Base-by-base conservation (phyloP, 2,888 invertebrate genomes). In the Thymelicus sylvestris region DNA sequence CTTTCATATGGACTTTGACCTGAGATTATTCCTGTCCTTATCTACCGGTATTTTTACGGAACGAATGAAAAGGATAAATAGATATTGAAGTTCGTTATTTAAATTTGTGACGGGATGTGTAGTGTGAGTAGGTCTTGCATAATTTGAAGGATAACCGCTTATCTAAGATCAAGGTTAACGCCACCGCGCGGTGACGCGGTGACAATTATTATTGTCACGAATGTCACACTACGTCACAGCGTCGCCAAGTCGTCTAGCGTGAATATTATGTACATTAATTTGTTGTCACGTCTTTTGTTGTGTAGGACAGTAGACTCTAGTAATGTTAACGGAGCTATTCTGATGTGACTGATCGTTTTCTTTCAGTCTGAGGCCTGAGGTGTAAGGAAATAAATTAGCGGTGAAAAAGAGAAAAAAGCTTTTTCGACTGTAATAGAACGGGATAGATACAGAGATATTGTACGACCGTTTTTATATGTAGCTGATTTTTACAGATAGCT, bases 131-230 rank as follows among this genome's bases (percentile, higher is more conserved):
- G 19, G 31, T 57, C 31, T 57, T 59, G 59, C 59, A 59, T 59
- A 59, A 59, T 59, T 59, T n/a, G 59, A 39, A 59, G 38, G 59
- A n/a, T 59, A 59, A 38, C 6, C 59, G 48, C 63, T 50, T 63
- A 63, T 63, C 48, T 13, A 38, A 31, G 48, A 62, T 62, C 62
- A 62, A 62, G 62, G 62, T 44, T 47, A 62, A 41, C 62, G 62
- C 19, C 55, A 55, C 24, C 24, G 4, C 55, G 19, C 10, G 7
- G 12, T 55, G 52, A 52, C 52, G 48, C 15, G n/a, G n/a, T 50
- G 6, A 50, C 48, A 15, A 50, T 41, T n/a, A n/a, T n/a, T n/a
- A n/a, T n/a, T 41, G 41, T 41, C 41, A 41, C 41, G 41, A 41
- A n/a, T 50, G 57, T 57, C 31, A 57, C 12, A 10, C 13, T 57